Base-by-base conservation (phyloP, 2,113 vertebrate genomes). In the pig (Sus scrofa) region DNA sequence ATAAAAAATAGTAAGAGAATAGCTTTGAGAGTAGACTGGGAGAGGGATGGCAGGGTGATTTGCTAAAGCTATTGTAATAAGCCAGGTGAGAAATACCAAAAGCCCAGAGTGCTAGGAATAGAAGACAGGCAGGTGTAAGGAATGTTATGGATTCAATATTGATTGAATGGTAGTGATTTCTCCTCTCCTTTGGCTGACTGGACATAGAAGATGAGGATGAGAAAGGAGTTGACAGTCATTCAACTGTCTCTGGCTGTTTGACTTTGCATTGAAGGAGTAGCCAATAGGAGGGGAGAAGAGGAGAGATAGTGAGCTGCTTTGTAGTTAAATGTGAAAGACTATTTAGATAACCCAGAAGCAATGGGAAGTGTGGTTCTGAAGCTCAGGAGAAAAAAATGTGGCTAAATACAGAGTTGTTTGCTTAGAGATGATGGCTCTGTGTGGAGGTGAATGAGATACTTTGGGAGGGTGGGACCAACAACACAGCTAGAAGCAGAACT, bases 1-100 rank as follows among this genome's bases (percentile, higher is more conserved):
- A n/a, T n/a, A n/a, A n/a, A n/a, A n/a, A n/a, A n/a, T n/a, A n/a
- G n/a, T n/a, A 60, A 73, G 34, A 89, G 34, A n/a, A 58, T 27
- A 54, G 58, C 39, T 82, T 78, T 95, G 65, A 95, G 77, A 77
- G 26, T 70, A 62, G 60, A 39, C n/a, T 88, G 37, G 32, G 78
- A 91, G 63, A 68, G 88, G 73, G 27, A 71, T 18, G 73, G 14
- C 60, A 75, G 39, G 18, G 27, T 78, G 15, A 56, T 63, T 52
- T 75, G 10, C 63, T 56, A 16, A 78, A 32, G 74, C 65, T 88
- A 0, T 73, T 52, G 4, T 70, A 60, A 54, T 52, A 71, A 67
- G 65, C 50, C 44, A 44, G 50, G 56, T 87, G 52, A 73, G 82
- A 88, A 77, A 39, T 62, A 39, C n/a, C 14, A 15, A 56, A 78